Percentiles rank a stretch among this genome's conserved stretches.
Conservation (phyloP, 1,140 invertebrate genomes). For the Bombus superbus region DNA sequence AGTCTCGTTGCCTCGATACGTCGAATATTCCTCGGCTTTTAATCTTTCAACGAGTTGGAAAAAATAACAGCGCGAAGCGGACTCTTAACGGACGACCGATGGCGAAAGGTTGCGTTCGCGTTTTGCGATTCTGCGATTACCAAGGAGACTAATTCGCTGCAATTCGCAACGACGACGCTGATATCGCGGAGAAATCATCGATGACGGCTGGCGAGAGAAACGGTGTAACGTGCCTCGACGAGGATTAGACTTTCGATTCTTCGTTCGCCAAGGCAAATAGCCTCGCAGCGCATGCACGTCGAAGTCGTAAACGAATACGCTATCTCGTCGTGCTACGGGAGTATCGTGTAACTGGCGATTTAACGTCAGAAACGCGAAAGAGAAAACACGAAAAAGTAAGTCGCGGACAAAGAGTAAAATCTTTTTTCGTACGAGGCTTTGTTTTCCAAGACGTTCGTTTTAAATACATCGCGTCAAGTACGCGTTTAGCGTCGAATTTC, state of each 20-base stretch:
- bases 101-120: not conserved
- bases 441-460: too few relatives aligned
- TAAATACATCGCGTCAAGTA: too few relatives aligned
- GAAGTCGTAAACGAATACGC: too few relatives aligned
- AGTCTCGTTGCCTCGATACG: too few relatives aligned
- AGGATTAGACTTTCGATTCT: slow-evolving; percentile 70
- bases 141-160: not conserved
- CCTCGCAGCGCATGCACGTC: too few relatives aligned
- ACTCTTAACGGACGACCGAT: not conserved
- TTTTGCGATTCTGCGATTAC: not conserved
- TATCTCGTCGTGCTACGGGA: too few relatives aligned
- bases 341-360: too few relatives aligned
- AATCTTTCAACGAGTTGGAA: not conserved
- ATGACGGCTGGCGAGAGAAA: slow-evolving; percentile 72
- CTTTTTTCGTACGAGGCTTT: too few relatives aligned
- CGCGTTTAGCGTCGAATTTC: too few relatives aligned
- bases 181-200: slow-evolving; percentile 75
- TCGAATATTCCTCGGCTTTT: not conserved
- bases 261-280: not conserved
- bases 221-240: slow-evolving; percentile 48
- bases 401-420: too few relatives aligned
- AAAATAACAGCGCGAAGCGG: not conserved
- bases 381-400: too few relatives aligned
- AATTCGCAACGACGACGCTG: slow-evolving; percentile 50
- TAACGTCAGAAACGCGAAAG: too few relatives aligned